Conservation (phyloP, 2,113 vertebrate genomes). For the Seriola aureovittata region DNA sequence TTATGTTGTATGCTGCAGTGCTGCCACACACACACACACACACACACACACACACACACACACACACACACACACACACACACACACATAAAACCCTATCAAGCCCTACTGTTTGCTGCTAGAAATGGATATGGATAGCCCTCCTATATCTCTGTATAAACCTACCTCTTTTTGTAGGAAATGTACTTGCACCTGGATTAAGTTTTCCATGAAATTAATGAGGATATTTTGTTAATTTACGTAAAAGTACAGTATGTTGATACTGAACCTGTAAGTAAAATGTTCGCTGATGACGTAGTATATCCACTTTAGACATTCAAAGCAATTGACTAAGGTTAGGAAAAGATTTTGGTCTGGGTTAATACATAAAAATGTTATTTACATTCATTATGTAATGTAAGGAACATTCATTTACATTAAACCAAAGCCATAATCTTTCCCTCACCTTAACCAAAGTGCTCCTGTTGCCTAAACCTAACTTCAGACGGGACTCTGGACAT, state of each 20-base stretch:
- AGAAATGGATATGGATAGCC: conserved; percentile 42
- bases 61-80: conserved; percentile 18
- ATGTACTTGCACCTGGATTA: background rate
- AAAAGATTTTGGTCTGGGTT: background rate
- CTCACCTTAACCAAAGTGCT: background rate
- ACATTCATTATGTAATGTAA: background rate
- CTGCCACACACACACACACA: conserved; percentile 46
- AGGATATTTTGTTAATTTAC: background rate
- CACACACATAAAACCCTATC: conserved; percentile 52
- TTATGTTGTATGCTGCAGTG: conserved; percentile 78
- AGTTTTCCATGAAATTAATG: background rate
- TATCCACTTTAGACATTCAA: background rate
- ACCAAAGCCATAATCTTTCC: too few relatives aligned
- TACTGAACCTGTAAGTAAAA: background rate
- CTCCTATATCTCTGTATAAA: conserved; percentile 17
- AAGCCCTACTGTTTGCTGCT: conserved; percentile 53
- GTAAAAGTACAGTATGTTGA: too few relatives aligned
- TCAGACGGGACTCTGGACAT: background rate
- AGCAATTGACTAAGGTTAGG: background rate
- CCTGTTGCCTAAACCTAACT: background rate
- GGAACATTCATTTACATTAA: too few relatives aligned
- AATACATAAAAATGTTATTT: background rate
- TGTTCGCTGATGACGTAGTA: background rate
- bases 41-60: conserved; percentile 46
- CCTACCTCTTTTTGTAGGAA: background rate